phyloP scores from a whole-genome alignment of 2,797 vertebrate species.

The Ispidina picta region DNA sequence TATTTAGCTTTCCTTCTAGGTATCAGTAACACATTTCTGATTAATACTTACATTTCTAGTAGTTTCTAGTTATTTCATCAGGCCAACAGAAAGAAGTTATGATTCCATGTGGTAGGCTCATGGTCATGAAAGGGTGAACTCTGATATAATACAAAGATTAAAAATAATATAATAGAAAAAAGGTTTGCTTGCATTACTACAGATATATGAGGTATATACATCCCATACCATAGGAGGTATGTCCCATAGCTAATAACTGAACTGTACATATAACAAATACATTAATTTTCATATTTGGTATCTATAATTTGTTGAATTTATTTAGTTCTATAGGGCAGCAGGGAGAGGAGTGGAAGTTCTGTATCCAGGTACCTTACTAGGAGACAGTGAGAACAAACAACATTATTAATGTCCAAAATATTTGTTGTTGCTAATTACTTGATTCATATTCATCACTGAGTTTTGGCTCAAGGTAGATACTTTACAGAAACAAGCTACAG shows the following conservation, averaged over 20 bases:
- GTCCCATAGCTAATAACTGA: not conserved
- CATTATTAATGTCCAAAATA: not conserved
- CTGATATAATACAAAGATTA: not conserved
- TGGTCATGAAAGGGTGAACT: not conserved
- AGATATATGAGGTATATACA: not conserved
- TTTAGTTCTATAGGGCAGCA: not conserved
- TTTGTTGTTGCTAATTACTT: not conserved
- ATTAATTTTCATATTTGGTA: not conserved
- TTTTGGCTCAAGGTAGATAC: not conserved
- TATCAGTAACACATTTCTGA: not conserved
- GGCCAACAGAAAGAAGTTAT: not conserved
- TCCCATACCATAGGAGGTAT: not conserved
- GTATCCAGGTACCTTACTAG: not conserved
- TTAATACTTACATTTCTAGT: not conserved
- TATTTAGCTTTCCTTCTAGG: not conserved
- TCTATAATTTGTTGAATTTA: not conserved
- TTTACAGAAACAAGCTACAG: not conserved
- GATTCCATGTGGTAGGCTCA: not conserved
- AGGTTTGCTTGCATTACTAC: not conserved
- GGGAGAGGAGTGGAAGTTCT: not conserved
- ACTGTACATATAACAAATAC: not conserved
- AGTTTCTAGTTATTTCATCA: not conserved
- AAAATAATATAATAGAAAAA: not conserved
- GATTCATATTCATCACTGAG: not conserved
- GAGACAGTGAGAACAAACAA: not conserved